A percentile compares a stretch with the other conserved stretches of the same genome.
Evolutionary conservation across 2,888 invertebrate species (phyloP).

Genomic region (Xanthorhoe designata): DNA sequence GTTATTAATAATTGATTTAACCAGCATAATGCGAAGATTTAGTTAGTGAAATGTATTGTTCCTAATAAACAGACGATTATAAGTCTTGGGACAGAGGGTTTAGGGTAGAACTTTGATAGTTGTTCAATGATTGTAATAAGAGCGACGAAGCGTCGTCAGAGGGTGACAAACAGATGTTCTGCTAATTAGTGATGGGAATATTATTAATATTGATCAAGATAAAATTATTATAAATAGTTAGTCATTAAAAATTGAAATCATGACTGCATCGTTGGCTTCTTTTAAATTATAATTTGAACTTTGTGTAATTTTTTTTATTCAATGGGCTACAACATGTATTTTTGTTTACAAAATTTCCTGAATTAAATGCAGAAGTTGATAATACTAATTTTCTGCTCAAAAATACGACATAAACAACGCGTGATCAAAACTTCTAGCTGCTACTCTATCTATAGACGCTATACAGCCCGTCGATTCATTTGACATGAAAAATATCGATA

Average conservation of each 20-base stretch:
- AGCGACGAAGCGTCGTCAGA: constrained; percentile 46
- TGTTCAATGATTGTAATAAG: constrained; percentile 56
- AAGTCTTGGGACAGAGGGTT: constrained; percentile 25
- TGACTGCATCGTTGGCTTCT: too few relatives aligned
- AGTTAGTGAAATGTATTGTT: constrained; percentile 50
- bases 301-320: too few relatives aligned
- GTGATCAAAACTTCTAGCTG: too few relatives aligned
- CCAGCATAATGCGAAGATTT: constrained; percentile 51
- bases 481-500: constrained; percentile 21
- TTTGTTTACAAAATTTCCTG: too few relatives aligned
- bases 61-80: constrained; percentile 25
- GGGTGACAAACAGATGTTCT: constrained; percentile 57
- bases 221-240: too few relatives aligned
- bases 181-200: constrained; percentile 35
- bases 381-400: too few relatives aligned
- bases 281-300: too few relatives aligned
- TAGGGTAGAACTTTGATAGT: constrained; percentile 41
- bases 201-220: constrained; percentile 11
- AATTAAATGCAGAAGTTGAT: too few relatives aligned
- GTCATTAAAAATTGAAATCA: too few relatives aligned
- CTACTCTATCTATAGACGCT: too few relatives aligned
- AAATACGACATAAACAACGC: too few relatives aligned
- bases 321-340: too few relatives aligned
- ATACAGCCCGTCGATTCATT: neutral
- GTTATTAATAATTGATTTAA: constrained; percentile 58